Conservation (phyloP, 2,888 invertebrate species). For the Zaprionus lineosus region DNA sequence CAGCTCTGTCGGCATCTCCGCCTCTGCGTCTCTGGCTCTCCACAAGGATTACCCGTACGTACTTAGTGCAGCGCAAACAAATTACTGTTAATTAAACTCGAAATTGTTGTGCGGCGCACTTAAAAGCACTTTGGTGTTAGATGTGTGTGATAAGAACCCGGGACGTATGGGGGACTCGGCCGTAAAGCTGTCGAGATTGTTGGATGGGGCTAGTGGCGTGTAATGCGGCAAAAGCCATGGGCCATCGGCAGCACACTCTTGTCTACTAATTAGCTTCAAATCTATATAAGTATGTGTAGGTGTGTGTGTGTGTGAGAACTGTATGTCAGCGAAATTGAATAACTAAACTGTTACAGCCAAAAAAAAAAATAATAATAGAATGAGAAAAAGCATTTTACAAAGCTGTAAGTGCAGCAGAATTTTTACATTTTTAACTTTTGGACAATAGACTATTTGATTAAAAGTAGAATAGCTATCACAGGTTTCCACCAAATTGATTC, state of each 20-base stretch:
- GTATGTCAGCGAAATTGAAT: conserved; percentile 38
- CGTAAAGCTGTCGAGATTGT: conserved; percentile 45
- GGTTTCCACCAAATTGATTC: not conserved
- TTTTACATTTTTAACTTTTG: not conserved
- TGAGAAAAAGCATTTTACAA: not conserved
- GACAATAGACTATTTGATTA: not conserved
- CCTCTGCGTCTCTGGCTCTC: too few relatives aligned
- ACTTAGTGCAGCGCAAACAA: conserved; percentile 68
- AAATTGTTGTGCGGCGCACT: conserved; percentile 67
- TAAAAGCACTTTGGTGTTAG: conserved; percentile 58
- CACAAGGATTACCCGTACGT: conserved; percentile 55
- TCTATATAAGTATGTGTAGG: conserved; percentile 2
- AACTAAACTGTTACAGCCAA: conserved; percentile 18
- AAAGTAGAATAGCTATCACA: not conserved
- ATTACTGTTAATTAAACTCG: conserved; percentile 71
- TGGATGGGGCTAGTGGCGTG: not conserved
- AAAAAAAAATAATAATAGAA: not conserved
- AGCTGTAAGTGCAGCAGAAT: conserved; percentile 2
- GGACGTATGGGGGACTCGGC: not conserved
- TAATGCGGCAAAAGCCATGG: not conserved
- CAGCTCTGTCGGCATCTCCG: too few relatives aligned
- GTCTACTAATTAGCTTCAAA: conserved; percentile 47
- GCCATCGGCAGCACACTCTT: conserved; percentile 14
- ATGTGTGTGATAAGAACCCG: conserved; percentile 33
- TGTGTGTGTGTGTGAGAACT: not conserved